Percentiles rank a stretch among this genome's conserved stretches.
phyloP scores from a whole-genome alignment of 2,888 invertebrate species.

The Tortrix viridana region DNA sequence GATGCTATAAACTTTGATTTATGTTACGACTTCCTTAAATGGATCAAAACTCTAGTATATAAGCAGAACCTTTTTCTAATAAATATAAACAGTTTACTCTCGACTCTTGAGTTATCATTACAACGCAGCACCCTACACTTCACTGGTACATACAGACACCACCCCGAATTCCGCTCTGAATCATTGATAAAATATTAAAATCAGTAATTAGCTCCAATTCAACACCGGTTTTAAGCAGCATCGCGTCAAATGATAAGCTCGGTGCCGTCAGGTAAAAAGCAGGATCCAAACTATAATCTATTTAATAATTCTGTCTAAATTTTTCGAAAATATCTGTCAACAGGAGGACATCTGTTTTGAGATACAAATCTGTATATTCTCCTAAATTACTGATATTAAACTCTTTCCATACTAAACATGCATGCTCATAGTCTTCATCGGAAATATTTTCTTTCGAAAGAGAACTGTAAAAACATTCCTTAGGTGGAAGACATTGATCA shows the following conservation, averaged over 20 bases:
- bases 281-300: neutral
- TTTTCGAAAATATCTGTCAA: neutral
- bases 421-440: no score
- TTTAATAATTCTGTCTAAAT: neutral
- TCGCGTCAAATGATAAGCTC: neutral
- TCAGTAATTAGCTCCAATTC: neutral
- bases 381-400: neutral
- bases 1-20: no score
- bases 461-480: no score
- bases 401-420: neutral
- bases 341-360: neutral
- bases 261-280: neutral
- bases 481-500: no score
- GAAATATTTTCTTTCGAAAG: neutral
- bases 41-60: no score
- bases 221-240: neutral
- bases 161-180: neutral
- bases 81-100: no score
- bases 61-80: no score
- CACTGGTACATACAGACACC: conserved; percentile 1
- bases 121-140: no score
- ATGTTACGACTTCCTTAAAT: no score
- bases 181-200: neutral
- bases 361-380: neutral
- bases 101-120: no score